Evolutionary conservation across 1,140 invertebrate species (phyloP), one percentile per base, ranked within the genome.

Genomic region (Solenopsis fugax): DNA sequence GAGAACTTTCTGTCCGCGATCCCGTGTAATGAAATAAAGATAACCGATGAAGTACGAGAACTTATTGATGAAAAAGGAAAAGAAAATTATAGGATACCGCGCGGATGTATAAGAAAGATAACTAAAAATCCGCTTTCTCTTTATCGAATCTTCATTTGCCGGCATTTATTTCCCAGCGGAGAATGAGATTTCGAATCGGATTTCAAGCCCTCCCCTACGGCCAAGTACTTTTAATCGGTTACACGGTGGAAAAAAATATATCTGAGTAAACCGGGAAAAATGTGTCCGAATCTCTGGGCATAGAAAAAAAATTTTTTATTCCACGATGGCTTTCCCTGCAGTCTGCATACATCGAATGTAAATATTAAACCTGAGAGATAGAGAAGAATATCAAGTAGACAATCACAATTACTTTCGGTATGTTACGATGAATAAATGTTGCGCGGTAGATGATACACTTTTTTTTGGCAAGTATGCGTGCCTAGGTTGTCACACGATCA

Each of bases 81-180:
- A 54, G 2, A 24, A 16, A 58, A 75, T 60, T 45, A 60, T 45
- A 21, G 54, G 21, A 16, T 75, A 13, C 9, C 48, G 60, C 13
- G 12, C 24, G 9, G 3, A 72, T 54, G 48, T 21, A 50, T 52
- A 34, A 54, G 50, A 9, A 50, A 72, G 65, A 34, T 71, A 67
- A 52, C 65, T 71, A 54, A 16, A 71, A 67, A 71, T 67, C 37
- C 78, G 13, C 52, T 81, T 71, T 45, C 64, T 56, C 56, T 37
- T 58, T 71, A 81, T 81, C 50, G 71, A 81, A 81, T 81, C 65
- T 72, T 72, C 78, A 81, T 81, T 71, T 71, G 52, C 50, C 64
- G 41, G 48, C 34, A 24, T 21, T 81, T 71, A 81, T 81, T 81
- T 72, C 78, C 65, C 65, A 81, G 16, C 37, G 78, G 65, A 21